Base-by-base conservation (phyloP, 2,113 vertebrate species). In the Paralichthys olivaceus region DNA sequence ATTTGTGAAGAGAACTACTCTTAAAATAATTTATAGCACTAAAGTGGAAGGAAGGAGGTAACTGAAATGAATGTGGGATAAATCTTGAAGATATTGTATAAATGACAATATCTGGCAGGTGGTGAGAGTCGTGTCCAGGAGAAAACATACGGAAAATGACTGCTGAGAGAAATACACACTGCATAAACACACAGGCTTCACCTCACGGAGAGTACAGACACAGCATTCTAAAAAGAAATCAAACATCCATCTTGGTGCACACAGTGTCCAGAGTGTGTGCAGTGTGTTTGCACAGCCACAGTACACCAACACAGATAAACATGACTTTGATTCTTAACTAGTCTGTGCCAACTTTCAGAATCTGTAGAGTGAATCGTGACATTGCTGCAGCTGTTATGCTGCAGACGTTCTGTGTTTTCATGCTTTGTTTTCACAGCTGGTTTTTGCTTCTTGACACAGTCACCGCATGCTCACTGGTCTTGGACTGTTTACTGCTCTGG, bases 341-440 rank as follows among this genome's bases (percentile, higher is more conserved):
- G 20, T 19, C 15, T 23, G 1, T 19, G 53, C 37, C 37, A 40
- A 13, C 37, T 40, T 13, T 4, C 37, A 40, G 2, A 11, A 40
- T 11, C 37, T 12, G 12, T 13, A 13, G 12, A 34, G 7, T 34
- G 32, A 8, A 34, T 9, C 0, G 32, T 34, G 32, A 34, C 32
- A 2, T 8, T 9, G 32, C 37, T 12, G 37, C 37, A 40, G 37
- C 3, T 9, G 12, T 40, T 40, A 40, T 13, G 37, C 3, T 40
- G 12, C 37, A 13, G 37, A 40, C 0, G 12, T 3, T 12, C 12
- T 0, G 37, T 13, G 37, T 40, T 40, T 3, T 13, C 37, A 13
- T 40, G 13, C 13, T 72, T 80, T 91, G 85, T 92, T 88, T 92
- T 91, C 69, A 89, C 90, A 92, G 84, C 83, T 91, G 84, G 22